phyloP scores from a whole-genome alignment of 2,888 invertebrate species.

The Drosophila antonietae region DNA sequence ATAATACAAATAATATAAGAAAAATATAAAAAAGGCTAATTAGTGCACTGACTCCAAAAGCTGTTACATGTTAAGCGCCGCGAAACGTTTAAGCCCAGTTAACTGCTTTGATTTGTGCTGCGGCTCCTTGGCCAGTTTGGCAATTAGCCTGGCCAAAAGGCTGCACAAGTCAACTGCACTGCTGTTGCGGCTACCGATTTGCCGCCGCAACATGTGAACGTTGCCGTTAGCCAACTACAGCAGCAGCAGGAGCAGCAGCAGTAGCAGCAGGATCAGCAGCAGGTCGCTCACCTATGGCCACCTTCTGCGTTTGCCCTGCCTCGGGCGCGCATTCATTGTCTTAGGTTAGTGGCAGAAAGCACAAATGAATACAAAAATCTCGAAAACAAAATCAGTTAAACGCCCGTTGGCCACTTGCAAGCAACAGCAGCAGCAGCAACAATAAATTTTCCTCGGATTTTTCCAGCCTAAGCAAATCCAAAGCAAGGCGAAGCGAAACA shows the following conservation, averaged over 20 bases:
- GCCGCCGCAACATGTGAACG: constrained; percentile 48
- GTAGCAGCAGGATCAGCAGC: background rate
- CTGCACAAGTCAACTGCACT: constrained; percentile 40
- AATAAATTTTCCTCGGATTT: constrained; percentile 11
- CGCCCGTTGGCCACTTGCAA: constrained; percentile 50
- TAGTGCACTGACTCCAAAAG: background rate
- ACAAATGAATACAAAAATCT: constrained; percentile 11
- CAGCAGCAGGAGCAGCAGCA: constrained; percentile 12
- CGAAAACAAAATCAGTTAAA: constrained; percentile 64
- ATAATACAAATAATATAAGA: background rate
- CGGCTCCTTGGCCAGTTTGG: background rate
- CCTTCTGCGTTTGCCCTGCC: constrained; percentile 27
- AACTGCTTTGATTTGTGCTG: background rate
- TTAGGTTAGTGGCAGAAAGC: constrained; percentile 57
- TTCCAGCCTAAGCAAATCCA: constrained; percentile 31
- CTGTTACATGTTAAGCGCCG: background rate
- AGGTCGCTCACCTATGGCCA: background rate
- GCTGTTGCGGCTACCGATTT: constrained; percentile 36
- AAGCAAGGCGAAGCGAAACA: constrained; percentile 23
- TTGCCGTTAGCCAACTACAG: constrained; percentile 48
- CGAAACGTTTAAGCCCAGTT: background rate
- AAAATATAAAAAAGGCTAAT: background rate
- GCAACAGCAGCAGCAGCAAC: background rate
- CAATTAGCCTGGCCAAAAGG: constrained; percentile 42
- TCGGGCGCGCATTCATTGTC: constrained; percentile 53